Base-by-base conservation (phyloP, 2,888 invertebrate genomes). In the Listrodromus nycthemerus region DNA sequence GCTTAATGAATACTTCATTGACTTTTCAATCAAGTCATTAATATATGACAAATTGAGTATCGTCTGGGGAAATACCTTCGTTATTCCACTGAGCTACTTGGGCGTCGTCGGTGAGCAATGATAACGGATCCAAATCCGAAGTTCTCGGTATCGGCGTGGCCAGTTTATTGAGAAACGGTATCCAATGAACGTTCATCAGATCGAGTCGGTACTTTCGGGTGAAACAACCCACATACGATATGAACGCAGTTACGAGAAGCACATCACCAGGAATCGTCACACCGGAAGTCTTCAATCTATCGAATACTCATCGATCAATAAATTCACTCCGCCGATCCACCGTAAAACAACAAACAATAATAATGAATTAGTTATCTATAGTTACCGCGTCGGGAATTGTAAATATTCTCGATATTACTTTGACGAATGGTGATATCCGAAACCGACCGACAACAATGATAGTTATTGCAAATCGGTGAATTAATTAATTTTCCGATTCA, bases 221-320 rank as follows among this genome's bases (percentile, higher is more conserved):
- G 93, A 99, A 99, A 91, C 98, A 98, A 1, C 99, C 99, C 41
- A 98, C 97, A 92, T 99, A 99, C 0, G 98, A 98, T 75, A 99
- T 97, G 93, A 99, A 99, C 13, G 98, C 98, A 0, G 98, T 97
- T 45, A 98, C 96, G 33, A 98, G 93, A 0, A 99, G 94, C 41
- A 98, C 96, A 90, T 99, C 98, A 0, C 99, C 99, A 0, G 98
- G 98, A 77, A 99, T 94, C 83, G 97, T 97, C 30, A 95, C 94
- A 33, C 96, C 97, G 13, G 97, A 96, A 82, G 95, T 94, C 87
- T 96, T 96, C 78, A 97, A 95, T 87, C 96, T 96, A 77, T 92
- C 92, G 63, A 27, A 13, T 16, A 30, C 27, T 7, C 24, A 16
- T 61, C 13, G 16, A 1, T 61, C 27, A 30, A 61, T 61, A n/a